Base-by-base conservation (phyloP, 2,888 invertebrate species). In the Anodontia alba region DNA sequence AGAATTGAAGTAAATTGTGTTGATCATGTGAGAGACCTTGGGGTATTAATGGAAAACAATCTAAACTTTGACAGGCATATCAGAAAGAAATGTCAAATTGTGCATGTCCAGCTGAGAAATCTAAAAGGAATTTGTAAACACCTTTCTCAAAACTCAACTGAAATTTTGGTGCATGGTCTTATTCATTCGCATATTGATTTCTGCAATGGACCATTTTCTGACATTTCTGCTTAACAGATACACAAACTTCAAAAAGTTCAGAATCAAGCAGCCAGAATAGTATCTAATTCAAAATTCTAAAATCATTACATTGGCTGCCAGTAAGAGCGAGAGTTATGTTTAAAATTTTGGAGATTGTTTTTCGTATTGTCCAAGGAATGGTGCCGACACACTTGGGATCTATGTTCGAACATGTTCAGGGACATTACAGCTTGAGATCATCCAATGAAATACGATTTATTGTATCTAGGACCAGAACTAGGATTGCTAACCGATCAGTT, bases 301-400 rank as follows among this genome's bases (percentile, higher is more conserved):
- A 70, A 43, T 73, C 73, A 42, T 70, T 76, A 8, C 80, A 80
- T 69, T 80, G 73, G 76, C 73, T 80, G 29, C 76, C 80, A 51
- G 49, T 80, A 20, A 57, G 62, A 31, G 57, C 69, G 20, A 68
- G 76, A 69, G 73, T 80, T 33, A 76, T 70, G 73, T 80, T 73
- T 36, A 80, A 80, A 73, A 33, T n/a, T n/a, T n/a, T 76, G 54
- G 69, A 76, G 7, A 62, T 46, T 49, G 68, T 80, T 26, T 80
- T 76, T 31, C 75, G 38, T 20, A 7, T 42, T 29, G 46, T 46
- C 26, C 42, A 42, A 31, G 70, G 70, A 42, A 70, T 46, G 12
- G 70, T 46, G 20, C 70, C 12, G 1, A 20, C 20, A 12, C 42
- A 70, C 29, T 46, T 70, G 31, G 20, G 46, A 43, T 42, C 42